Base-by-base conservation (phyloP, 2,797 vertebrate genomes). In the Crocodylus rhombifer region DNA sequence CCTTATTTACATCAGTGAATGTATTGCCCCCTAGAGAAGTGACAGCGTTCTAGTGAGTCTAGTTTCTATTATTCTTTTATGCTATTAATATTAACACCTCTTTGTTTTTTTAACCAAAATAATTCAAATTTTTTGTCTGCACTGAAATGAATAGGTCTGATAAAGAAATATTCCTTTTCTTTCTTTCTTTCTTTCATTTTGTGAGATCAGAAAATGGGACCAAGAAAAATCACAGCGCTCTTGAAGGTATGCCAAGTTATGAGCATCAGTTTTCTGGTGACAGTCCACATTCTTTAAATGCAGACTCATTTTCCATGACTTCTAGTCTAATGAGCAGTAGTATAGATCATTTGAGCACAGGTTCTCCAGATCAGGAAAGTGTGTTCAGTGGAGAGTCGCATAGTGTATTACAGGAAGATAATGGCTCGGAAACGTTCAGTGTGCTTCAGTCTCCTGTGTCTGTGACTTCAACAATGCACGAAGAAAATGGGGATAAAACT, bases 401-500 rank as follows among this genome's bases (percentile, higher is more conserved):
- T 1, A 94, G 85, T 0, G 7, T 95, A 58, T 93, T 98, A 62
- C 98, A 97, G 20, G 98, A 98, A 87, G 98, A 98, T 91, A 98
- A 97, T 0, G 98, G 98, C 91, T 98, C 98, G 0, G 99, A 99
- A 90, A 96, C 98, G 20, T 98, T 98, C 77, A 97, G 98, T 28
- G 81, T 97, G n/a, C 78, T 97, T 2, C 98, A 97, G 73, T 94
- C 90, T 57, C 95, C 97, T 0, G 97, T 94, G 30, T 93, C 92
- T 8, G 15, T 71, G 0, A 90, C 95, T 56, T 67, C 77, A 3
- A 25, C 89, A 1, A 65, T 93, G 14, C 94, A 69, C 3, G 92
- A 95, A 71, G 96, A 95, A 15, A 87, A 65, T 5, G 63, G 80
- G 56, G 42, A 75, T 55, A 69, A 51, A 21, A 6, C 51, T 57